Evolutionary conservation across 2,888 invertebrate species (phyloP).

Genomic region (Teleogryllus oceanicus): DNA sequence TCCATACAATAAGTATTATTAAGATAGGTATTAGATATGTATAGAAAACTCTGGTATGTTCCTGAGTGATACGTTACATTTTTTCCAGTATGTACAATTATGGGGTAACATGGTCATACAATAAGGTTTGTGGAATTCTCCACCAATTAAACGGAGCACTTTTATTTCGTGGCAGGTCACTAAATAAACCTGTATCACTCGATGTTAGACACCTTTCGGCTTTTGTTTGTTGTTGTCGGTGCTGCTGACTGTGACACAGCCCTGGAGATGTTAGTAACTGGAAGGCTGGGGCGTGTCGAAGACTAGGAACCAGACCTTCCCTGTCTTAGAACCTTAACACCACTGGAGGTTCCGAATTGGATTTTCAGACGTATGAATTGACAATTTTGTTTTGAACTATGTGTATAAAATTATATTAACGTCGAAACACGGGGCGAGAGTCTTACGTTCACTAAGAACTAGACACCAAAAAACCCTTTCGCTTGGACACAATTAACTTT

Average conservation of each 20-base stretch:
- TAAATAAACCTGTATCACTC: background rate
- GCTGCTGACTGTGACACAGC: background rate
- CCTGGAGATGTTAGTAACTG: background rate
- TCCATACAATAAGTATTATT: constrained; percentile 18
- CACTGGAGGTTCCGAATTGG: background rate
- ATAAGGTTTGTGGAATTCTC: background rate
- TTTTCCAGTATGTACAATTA: background rate
- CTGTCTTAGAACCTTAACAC: background rate
- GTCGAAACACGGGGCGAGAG: background rate
- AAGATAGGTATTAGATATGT: background rate
- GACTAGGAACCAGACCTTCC: constrained; percentile 1
- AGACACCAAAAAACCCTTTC: no score
- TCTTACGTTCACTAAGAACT: no score
- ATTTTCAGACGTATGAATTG: background rate
- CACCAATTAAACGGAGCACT: background rate
- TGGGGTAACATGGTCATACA: constrained; percentile 2
- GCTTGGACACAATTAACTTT: no score
- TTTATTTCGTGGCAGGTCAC: background rate
- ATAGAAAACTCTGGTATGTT: constrained; percentile 12
- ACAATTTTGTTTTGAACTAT: constrained; percentile 9
- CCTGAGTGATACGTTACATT: constrained; percentile 18
- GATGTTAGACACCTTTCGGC: background rate
- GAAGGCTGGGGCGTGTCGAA: constrained; percentile 1
- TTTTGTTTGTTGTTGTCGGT: background rate
- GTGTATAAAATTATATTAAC: background rate